Percentiles rank a stretch among this genome's conserved stretches.
These are phyloP conservation scores for Prionace glauca DNA, from an alignment of 2,797 vertebrate species.

Conservation along the genomic window DNA sequence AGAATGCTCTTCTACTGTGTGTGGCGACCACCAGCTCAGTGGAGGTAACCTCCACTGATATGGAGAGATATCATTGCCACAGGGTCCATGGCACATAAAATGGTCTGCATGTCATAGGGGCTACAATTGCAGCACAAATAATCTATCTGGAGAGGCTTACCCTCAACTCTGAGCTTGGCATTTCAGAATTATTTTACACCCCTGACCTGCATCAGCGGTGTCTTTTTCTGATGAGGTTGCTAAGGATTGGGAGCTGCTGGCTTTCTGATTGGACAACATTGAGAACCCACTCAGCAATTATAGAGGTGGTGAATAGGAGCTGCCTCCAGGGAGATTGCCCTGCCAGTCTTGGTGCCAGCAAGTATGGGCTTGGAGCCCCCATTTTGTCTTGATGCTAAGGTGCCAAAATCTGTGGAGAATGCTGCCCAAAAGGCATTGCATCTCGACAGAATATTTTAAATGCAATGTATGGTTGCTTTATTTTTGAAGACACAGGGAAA, in stretches of 20 bases:
- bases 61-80: too few relatives aligned
- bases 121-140: too few relatives aligned
- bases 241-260: neutral
- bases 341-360: neutral
- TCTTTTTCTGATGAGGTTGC: neutral
- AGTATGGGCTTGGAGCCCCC: neutral
- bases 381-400: neutral
- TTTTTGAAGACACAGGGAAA: neutral
- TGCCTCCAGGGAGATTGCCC: neutral
- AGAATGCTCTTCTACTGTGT: neutral
- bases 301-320: neutral
- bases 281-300: neutral
- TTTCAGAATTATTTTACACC: neutral
- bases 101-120: too few relatives aligned
- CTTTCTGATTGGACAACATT: neutral
- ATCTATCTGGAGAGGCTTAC: neutral
- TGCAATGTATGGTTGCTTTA: neutral
- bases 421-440: neutral
- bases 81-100: too few relatives aligned
- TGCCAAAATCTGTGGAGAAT: neutral
- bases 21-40: too few relatives aligned
- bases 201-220: neutral
- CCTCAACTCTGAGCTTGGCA: neutral
- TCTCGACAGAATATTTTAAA: slow-evolving; percentile 4
- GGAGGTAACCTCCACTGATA: too few relatives aligned